Conservation (phyloP, 2,113 vertebrate genomes). For the Takifugu bimaculatus region DNA sequence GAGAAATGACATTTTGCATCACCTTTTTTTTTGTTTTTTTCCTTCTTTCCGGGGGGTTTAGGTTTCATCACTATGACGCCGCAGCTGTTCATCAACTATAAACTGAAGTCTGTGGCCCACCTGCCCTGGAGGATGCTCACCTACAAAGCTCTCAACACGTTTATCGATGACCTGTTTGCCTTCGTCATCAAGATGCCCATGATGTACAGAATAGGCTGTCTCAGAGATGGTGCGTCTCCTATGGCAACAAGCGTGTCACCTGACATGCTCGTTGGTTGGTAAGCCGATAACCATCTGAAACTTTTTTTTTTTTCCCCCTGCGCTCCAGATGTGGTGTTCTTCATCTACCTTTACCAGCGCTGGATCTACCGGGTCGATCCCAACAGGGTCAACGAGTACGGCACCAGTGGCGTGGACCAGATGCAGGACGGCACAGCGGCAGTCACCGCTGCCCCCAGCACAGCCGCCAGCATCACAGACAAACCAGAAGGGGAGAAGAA, state of each 20-base stretch:
- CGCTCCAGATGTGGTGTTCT: constrained; percentile 87
- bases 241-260: not conserved
- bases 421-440: constrained; percentile 41
- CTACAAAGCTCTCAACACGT: constrained; percentile 96
- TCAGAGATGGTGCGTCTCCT: constrained; percentile 82
- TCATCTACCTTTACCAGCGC: constrained; percentile 93
- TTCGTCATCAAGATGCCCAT: constrained; percentile 98
- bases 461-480: constrained; percentile 62
- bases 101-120: constrained; percentile 94
- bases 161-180: constrained; percentile 95
- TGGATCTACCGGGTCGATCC: constrained; percentile 94
- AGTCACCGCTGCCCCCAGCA: constrained; percentile 11
- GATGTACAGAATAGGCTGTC: constrained; percentile 97
- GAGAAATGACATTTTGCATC: not conserved
- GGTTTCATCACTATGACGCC: constrained; percentile 96
- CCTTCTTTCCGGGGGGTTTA: constrained; percentile 11
- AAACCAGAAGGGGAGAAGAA: constrained; percentile 89
- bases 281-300: not conserved
- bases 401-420: constrained; percentile 80
- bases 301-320: not conserved
- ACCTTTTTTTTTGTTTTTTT: not conserved
- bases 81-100: constrained; percentile 97
- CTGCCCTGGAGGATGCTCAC: constrained; percentile 96
- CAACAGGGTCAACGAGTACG: constrained; percentile 87
- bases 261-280: not conserved